These are phyloP conservation scores for Caenorhabditis plicata DNA, from an alignment of 2,888 invertebrate species.

Conservation along the genomic window DNA sequence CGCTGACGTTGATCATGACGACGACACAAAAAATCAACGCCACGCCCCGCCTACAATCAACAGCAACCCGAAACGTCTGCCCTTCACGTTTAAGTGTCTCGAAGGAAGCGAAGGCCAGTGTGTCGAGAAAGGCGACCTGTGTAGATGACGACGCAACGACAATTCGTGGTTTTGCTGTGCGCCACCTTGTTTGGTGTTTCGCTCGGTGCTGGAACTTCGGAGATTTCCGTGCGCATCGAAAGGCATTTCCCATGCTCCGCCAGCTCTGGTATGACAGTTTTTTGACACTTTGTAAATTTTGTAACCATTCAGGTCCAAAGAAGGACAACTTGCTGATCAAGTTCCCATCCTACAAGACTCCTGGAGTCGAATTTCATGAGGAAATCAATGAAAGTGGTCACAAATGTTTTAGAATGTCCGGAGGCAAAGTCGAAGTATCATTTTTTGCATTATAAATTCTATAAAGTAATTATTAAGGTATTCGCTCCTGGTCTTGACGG, in stretches of 20 bases:
- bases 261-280: slow-evolving; percentile 50
- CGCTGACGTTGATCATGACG: too few species aligned
- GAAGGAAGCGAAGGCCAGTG: slow-evolving; percentile 28
- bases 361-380: slow-evolving; percentile 50
- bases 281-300: not conserved
- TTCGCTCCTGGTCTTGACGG: slow-evolving; percentile 48
- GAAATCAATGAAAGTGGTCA: slow-evolving; percentile 44
- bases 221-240: slow-evolving; percentile 62
- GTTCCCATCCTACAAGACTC: slow-evolving; percentile 62
- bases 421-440: slow-evolving; percentile 61
- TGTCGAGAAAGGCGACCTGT: slow-evolving; percentile 36
- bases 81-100: too few species aligned
- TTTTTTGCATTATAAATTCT: not conserved
- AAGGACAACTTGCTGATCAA: slow-evolving; percentile 59
- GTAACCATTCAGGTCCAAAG: slow-evolving; percentile 39
- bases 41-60: too few species aligned
- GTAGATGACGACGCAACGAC: slow-evolving; percentile 27
- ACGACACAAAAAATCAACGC: too few species aligned
- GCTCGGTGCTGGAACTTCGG: slow-evolving; percentile 33
- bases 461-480: slow-evolving; percentile 8
- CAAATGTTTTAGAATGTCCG: slow-evolving; percentile 64
- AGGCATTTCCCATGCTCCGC: slow-evolving; percentile 64
- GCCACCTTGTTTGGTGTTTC: slow-evolving; percentile 15
- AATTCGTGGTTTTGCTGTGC: slow-evolving; percentile 25
- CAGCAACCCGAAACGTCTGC: too few species aligned